Evolutionary conservation across 53 echinoderm and acorn worm genomes (phyloP).

Genomic region (Patiria pectinifera): DNA sequence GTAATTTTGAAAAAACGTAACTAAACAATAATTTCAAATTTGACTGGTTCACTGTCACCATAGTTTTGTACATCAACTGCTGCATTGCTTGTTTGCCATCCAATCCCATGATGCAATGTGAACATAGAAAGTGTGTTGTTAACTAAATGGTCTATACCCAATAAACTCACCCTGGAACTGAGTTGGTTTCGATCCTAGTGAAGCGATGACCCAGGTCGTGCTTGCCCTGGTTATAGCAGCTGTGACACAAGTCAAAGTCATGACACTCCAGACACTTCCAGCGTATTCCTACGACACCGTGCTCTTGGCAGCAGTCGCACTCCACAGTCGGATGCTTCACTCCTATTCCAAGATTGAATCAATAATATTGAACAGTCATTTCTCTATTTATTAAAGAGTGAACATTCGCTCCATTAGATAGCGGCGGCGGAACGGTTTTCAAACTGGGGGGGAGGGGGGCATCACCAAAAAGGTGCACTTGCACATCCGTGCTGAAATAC

Average conservation of each 20-base stretch:
- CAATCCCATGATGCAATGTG: too few relatives aligned
- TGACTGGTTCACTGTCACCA: too few relatives aligned
- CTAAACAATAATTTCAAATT: too few relatives aligned
- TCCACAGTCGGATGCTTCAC: conserved; percentile 8
- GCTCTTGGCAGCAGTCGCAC: conserved; percentile 34
- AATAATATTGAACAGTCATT: neutral
- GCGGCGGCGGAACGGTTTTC: too few relatives aligned
- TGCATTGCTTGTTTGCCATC: neutral
- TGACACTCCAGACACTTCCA: conserved; percentile 60
- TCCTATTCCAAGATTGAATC: conserved; percentile 4
- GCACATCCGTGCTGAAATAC: too few relatives aligned
- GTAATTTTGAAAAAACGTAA: too few relatives aligned
- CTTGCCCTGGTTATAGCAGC: conserved; percentile 62
- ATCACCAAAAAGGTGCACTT: too few relatives aligned
- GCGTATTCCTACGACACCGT: conserved; percentile 29
- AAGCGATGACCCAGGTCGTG: conserved; percentile 53
- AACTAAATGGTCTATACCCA: neutral
- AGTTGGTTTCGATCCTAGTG: conserved; percentile 9
- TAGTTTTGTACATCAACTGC: neutral
- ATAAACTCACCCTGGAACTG: conserved; percentile 7
- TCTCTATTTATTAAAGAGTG: too few relatives aligned
- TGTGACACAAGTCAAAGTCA: conserved; percentile 60
- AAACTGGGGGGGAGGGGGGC: too few relatives aligned
- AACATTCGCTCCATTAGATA: too few relatives aligned
- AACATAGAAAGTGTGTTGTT: neutral